These are phyloP conservation scores for Rhagoletis zephyria DNA, from an alignment of 1,140 invertebrate species.

Conservation along the genomic window DNA sequence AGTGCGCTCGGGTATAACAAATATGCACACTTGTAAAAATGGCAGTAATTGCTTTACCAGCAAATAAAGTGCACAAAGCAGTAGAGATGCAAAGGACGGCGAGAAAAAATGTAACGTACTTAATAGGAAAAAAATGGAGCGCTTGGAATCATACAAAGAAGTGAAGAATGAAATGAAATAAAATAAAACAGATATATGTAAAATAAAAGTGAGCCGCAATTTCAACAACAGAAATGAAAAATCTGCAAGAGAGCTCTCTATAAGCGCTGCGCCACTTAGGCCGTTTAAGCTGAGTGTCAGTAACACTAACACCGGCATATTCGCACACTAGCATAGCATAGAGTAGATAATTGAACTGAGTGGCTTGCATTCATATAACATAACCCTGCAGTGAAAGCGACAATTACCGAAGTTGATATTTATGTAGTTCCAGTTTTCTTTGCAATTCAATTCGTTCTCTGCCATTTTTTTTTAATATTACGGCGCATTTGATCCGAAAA, in stretches of 20 bases:
- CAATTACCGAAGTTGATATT: no score
- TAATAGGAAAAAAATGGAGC: neutral
- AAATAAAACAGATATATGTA: neutral
- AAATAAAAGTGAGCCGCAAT: conserved; percentile 6
- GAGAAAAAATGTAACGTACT: neutral
- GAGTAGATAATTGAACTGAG: neutral
- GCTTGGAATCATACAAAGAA: conserved; percentile 2
- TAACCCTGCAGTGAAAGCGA: no score
- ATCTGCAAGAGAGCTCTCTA: neutral
- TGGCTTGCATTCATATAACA: neutral
- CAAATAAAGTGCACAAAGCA: conserved; percentile 1
- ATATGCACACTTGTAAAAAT: conserved; percentile 33
- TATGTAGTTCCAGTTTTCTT: no score
- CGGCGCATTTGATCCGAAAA: no score
- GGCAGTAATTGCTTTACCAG: conserved; percentile 27
- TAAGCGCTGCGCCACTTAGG: conserved; percentile 25
- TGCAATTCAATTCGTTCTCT: no score
- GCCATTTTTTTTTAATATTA: no score
- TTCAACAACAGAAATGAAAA: neutral
- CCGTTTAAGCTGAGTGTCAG: conserved; percentile 27
- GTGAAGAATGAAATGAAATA: conserved; percentile 33
- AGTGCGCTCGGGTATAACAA: no score
- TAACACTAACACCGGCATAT: neutral
- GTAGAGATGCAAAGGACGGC: neutral
- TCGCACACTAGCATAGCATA: neutral